Evolutionary conservation across 2,888 invertebrate species (phyloP).

Genomic region (Xanthorhoe designata): DNA sequence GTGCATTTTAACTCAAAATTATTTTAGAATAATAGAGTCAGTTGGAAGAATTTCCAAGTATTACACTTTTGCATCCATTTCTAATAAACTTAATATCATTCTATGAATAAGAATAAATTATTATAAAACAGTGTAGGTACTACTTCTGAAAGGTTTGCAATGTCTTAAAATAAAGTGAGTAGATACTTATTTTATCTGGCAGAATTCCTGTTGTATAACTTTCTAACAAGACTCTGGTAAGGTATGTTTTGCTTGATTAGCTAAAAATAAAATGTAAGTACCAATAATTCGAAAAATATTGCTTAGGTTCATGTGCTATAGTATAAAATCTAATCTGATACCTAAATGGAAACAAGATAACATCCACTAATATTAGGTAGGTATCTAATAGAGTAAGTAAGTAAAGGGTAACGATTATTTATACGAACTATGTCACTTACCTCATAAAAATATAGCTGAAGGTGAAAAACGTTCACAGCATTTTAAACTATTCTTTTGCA

Average conservation of each 20-base stretch:
- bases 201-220: background rate
- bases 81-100: too few relatives aligned
- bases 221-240: constrained; percentile 24
- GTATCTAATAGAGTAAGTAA: background rate
- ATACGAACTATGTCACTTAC: constrained; percentile 12
- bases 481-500: constrained; percentile 5
- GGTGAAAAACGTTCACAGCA: constrained; percentile 3
- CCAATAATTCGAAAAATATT: too few relatives aligned
- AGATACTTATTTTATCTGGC: background rate
- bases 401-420: background rate
- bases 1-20: too few relatives aligned
- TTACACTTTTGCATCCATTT: too few relatives aligned
- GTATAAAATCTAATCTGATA: background rate
- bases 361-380: background rate
- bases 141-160: too few relatives aligned
- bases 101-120: too few relatives aligned
- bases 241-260: background rate
- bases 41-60: too few relatives aligned
- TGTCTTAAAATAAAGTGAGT: too few relatives aligned
- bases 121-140: too few relatives aligned
- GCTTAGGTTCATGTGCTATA: too few relatives aligned
- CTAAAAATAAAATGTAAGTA: background rate
- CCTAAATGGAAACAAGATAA: constrained; percentile 1
- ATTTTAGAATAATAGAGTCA: too few relatives aligned
- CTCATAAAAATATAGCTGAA: constrained; percentile 18